These are phyloP conservation scores for Graphium colonna DNA, from an alignment of 2,888 invertebrate genomes.

Conservation along the genomic window DNA sequence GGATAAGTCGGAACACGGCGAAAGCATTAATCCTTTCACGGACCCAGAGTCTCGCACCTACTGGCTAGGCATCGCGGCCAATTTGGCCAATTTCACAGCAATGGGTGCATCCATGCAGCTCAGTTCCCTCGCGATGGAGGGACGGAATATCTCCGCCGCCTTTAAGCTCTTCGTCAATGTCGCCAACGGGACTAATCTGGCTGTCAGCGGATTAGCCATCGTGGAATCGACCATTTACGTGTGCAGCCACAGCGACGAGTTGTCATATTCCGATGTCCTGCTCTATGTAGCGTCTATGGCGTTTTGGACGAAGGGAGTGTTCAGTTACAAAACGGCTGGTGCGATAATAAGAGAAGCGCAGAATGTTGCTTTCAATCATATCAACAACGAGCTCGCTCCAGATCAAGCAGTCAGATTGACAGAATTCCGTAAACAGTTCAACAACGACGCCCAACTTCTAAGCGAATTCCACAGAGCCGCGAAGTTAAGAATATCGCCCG, in stretches of 20 bases:
- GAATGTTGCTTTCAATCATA: slow-evolving; percentile 29
- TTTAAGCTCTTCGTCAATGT: slow-evolving; percentile 30
- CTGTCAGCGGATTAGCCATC: slow-evolving; percentile 31
- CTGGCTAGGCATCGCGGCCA: slow-evolving; percentile 34
- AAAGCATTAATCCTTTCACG: slow-evolving; percentile 31
- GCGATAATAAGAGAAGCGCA: slow-evolving; percentile 31
- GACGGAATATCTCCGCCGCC: slow-evolving; percentile 30
- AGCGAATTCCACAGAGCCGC: slow-evolving; percentile 30
- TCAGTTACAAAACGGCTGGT: slow-evolving; percentile 31
- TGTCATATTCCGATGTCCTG: slow-evolving; percentile 28
- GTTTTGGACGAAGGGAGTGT: slow-evolving; percentile 34
- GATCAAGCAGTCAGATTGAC: slow-evolving; percentile 26
- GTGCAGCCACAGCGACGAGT: slow-evolving; percentile 27
- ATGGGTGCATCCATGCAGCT: slow-evolving; percentile 36
- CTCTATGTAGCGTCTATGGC: slow-evolving; percentile 32
- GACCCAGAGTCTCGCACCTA: slow-evolving; percentile 32
- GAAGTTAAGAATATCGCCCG: slow-evolving; percentile 24
- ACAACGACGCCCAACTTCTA: slow-evolving; percentile 30
- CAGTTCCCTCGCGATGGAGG: slow-evolving; percentile 30
- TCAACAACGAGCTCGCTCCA: slow-evolving; percentile 26
- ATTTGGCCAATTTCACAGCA: slow-evolving; percentile 33
- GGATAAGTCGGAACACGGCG: slow-evolving; percentile 32
- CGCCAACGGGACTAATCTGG: slow-evolving; percentile 31
- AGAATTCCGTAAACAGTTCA: slow-evolving; percentile 26
- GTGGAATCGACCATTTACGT: slow-evolving; percentile 31